These are phyloP conservation scores for Agrochola macilenta DNA, from an alignment of 2,888 invertebrate genomes.

Conservation along the genomic window DNA sequence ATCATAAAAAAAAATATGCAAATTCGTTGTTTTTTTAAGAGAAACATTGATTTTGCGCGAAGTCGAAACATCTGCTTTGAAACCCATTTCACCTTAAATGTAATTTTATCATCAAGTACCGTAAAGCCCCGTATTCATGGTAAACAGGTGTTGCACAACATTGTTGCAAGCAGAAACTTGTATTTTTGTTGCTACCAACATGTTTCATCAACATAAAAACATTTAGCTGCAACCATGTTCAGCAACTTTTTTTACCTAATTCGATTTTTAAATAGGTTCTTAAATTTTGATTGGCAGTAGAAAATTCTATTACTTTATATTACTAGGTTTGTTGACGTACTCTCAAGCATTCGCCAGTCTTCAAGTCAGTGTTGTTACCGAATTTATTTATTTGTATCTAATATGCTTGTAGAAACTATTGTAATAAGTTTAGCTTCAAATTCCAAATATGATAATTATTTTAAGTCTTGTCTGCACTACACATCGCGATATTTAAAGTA, in stretches of 20 bases:
- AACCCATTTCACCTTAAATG: no score
- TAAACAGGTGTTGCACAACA: neutral
- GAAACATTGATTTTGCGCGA: no score
- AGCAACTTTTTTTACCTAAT: neutral
- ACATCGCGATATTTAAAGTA: neutral
- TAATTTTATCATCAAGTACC: neutral
- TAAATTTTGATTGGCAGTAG: neutral
- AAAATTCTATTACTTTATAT: neutral
- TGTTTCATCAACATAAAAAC: neutral
- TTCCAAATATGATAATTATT: slow-evolving; percentile 14
- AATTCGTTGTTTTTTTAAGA: no score
- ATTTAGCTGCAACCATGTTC: neutral
- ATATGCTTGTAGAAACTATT: neutral
- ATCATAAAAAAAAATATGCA: no score
- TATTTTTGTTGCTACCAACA: neutral
- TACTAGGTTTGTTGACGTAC: neutral
- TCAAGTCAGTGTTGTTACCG: neutral
- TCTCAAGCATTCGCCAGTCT: neutral
- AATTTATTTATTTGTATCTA: slow-evolving; percentile 18
- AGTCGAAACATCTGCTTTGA: no score
- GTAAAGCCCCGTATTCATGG: neutral
- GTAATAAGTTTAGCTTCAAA: slow-evolving; percentile 5
- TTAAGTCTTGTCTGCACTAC: neutral
- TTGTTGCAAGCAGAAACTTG: neutral
- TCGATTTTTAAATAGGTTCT: neutral